Conservation (phyloP, 1,140 invertebrate genomes). For the Meloidogyne floridensis region DNA sequence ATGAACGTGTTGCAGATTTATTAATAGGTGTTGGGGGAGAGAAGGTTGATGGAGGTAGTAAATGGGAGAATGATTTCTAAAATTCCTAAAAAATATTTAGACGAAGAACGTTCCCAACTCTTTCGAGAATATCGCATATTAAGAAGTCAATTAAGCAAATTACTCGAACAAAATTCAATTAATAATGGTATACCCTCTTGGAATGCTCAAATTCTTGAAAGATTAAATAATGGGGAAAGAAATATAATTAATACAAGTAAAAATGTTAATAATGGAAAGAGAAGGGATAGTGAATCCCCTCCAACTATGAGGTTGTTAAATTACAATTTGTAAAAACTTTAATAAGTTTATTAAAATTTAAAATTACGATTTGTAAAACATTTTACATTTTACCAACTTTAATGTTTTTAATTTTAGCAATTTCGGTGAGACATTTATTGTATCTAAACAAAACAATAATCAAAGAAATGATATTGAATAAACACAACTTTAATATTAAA, state of each 20-base stretch:
- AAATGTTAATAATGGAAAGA: neutral
- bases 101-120: constrained; percentile 51
- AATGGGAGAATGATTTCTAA: neutral
- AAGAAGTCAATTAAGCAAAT: constrained; percentile 61
- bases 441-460: neutral
- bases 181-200: constrained; percentile 52
- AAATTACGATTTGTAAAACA: no score
- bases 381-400: neutral
- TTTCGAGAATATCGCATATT: constrained; percentile 61
- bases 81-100: constrained; percentile 41
- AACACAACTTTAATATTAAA: no score
- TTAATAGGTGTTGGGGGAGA: constrained; percentile 51
- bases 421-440: constrained; percentile 4
- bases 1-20: constrained; percentile 59
- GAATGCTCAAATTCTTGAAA: constrained; percentile 53
- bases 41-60: constrained; percentile 4
- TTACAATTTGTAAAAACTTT: neutral
- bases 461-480: neutral
- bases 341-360: neutral
- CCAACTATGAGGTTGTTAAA: neutral
- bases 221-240: constrained; percentile 20
- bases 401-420: neutral
- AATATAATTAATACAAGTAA: neutral
- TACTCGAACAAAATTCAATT: constrained; percentile 32
- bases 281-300: neutral